Evolutionary conservation across 2,113 vertebrate species (phyloP), one percentile per base, ranked within the genome.

Genomic region (Desmodus rotundus): DNA sequence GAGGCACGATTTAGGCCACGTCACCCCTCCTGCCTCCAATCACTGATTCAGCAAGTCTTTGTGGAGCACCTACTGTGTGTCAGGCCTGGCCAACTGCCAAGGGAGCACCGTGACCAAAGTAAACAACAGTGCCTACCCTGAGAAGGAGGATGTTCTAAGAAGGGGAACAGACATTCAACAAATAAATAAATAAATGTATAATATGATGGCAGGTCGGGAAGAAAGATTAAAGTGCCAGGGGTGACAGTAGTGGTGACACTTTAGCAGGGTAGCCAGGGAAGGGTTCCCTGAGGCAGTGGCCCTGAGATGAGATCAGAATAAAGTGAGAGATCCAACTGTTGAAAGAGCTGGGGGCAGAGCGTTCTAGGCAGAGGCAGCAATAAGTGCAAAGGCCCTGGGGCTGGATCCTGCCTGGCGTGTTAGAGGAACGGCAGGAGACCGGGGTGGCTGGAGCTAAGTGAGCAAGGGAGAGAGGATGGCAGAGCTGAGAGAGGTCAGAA

Each of bases 361-460:
- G n/a, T 10, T 12, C 38, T n/a, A 15, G 76, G 81, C 81, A 50
- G 63, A 16, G 19, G 74, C 50, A 77, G 70, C 26, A 56, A 86
- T 77, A 83, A 24, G 73, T 41, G 12, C 89, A 80, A 93, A 95
- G 95, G 93, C 61, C 95, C 89, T 58, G 80, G 36, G 87, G 82
- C 36, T 19, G 47, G 72, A 8, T 17, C 31, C 8, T 9, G 13
- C 54, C 22, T 26, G 7, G 22, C 26, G 20, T 58, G 61, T 17
- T 9, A 28, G 33, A 56, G 26, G 43, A 63, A 43, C 0, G 14
- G 9, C 28, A 19, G 24, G 47, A 84, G 33, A 9, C 58, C 19
- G 13, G 1, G 16, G 56, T 56, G 28, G n/a, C 31, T 56, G 33
- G 36, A 89, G 15, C 72, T 45, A 19, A 68, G 67, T 1, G 15